phyloP scores from a whole-genome alignment of 2,888 invertebrate genomes.

The Pristionchus exspectatus region DNA sequence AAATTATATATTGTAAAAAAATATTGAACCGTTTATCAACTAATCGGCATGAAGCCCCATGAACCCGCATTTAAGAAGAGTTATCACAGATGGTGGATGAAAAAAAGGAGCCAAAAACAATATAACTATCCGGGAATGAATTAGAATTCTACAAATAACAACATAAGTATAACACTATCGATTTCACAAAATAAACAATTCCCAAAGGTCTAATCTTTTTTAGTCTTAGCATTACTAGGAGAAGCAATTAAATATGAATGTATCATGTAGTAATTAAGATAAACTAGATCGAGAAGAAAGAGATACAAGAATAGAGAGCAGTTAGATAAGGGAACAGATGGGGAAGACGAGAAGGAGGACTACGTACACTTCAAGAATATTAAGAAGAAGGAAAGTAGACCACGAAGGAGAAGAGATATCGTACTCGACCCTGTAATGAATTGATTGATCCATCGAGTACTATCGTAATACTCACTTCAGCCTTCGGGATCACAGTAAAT shows the following conservation, averaged over 20 bases:
- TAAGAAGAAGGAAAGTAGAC: slow-evolving; percentile 6
- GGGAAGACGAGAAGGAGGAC: slow-evolving; percentile 86
- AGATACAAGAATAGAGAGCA: slow-evolving; percentile 87
- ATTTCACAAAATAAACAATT: background rate
- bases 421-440: background rate
- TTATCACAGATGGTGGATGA: background rate
- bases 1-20: too few species aligned
- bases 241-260: background rate
- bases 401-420: slow-evolving; percentile 16
- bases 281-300: slow-evolving; percentile 10
- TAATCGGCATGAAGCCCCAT: background rate
- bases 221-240: background rate
- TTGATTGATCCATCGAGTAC: background rate
- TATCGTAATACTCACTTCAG: background rate
- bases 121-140: background rate
- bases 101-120: background rate
- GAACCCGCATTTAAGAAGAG: background rate
- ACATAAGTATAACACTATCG: background rate
- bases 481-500: background rate
- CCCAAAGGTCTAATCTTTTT: background rate
- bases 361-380: background rate
- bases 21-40: background rate
- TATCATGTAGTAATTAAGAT: slow-evolving; percentile 4
- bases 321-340: slow-evolving; percentile 89
- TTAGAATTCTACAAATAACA: background rate